Conservation (phyloP, 2,113 vertebrate species). For the Leucoraja erinaceus region DNA sequence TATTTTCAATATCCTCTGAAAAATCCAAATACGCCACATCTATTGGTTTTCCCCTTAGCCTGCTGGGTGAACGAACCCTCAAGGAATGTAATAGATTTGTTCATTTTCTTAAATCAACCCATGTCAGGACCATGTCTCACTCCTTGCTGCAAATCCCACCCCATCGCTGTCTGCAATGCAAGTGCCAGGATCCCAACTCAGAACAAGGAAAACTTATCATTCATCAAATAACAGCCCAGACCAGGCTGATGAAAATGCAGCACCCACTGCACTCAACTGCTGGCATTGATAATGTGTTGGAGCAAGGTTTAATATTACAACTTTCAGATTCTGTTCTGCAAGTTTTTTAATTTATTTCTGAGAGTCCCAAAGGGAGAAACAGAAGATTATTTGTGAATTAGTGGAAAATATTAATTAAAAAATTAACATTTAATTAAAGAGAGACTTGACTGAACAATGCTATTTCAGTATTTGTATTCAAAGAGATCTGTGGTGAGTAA, state of each 20-base stretch:
- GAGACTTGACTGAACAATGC: background rate
- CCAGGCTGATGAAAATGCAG: background rate
- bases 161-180: background rate
- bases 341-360: background rate
- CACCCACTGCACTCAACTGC: background rate
- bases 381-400: background rate
- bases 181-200: background rate
- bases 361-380: background rate
- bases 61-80: too few species aligned
- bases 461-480: background rate
- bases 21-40: too few species aligned
- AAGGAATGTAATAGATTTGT: too few species aligned
- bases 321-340: background rate
- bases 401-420: background rate
- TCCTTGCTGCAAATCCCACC: too few species aligned
- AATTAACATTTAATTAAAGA: background rate
- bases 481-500: background rate
- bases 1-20: too few species aligned
- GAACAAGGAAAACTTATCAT: background rate
- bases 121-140: too few species aligned
- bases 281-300: background rate
- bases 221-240: background rate
- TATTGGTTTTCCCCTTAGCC: too few species aligned
- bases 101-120: too few species aligned
- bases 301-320: background rate